Percentiles rank a stretch among this genome's conserved stretches.
Conservation (phyloP, 2,797 vertebrate genomes). For the Neostethus bicornis region DNA sequence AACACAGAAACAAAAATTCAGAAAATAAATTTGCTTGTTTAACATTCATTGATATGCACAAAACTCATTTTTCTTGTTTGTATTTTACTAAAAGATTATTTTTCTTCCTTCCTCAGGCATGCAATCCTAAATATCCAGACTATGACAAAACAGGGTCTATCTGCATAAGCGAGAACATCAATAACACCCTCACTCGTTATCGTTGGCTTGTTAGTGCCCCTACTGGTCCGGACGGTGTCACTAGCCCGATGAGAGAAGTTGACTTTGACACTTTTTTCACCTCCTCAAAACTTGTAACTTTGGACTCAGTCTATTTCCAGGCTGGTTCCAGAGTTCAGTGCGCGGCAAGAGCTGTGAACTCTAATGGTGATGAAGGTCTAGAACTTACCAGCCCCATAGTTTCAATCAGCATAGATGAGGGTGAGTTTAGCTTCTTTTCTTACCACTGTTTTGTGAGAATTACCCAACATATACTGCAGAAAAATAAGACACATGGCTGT, state of each 20-base stretch:
- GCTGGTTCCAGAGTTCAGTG: constrained; percentile 93
- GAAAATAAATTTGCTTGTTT: constrained; percentile 2
- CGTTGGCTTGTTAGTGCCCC: constrained; percentile 94
- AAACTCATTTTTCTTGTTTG: constrained; percentile 12
- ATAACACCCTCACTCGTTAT: constrained; percentile 90
- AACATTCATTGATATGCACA: constrained; percentile 8
- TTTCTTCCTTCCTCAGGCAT: constrained; percentile 80
- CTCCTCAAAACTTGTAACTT: constrained; percentile 90
- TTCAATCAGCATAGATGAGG: constrained; percentile 85
- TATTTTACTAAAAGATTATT: constrained; percentile 8
- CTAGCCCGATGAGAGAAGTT: constrained; percentile 92
- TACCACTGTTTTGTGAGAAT: constrained; percentile 21
- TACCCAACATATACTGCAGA: constrained; percentile 11
- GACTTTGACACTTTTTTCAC: constrained; percentile 97
- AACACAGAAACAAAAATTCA: not conserved
- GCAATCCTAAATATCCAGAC: constrained; percentile 91
- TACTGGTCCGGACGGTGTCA: constrained; percentile 86
- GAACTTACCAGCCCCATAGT: constrained; percentile 88
- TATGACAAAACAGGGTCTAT: constrained; percentile 94
- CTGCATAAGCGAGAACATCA: constrained; percentile 91
- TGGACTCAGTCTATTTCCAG: constrained; percentile 96
- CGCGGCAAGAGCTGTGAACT: constrained; percentile 90
- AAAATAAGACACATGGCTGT: too few relatives aligned
- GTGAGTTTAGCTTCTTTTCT: constrained; percentile 70
- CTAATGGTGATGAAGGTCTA: constrained; percentile 88